Evolutionary conservation across 2,888 invertebrate species (phyloP), one percentile per base, ranked within the genome.

Genomic region (Conchocele bisecta): DNA sequence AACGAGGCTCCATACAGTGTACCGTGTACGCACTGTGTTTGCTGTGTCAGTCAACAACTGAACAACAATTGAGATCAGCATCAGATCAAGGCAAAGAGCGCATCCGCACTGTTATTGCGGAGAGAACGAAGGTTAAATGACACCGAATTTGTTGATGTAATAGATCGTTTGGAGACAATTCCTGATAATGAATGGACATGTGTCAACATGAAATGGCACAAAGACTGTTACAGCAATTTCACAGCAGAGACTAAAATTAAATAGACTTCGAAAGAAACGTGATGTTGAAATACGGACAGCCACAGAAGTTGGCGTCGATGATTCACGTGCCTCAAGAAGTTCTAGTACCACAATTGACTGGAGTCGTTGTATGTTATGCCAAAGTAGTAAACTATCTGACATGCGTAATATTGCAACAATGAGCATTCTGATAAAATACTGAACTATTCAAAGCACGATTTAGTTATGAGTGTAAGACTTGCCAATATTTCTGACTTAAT

Each of bases 361-460:
- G n/a, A 28, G 17, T 28, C 29, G 17, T 11, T 61, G 51, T 61
- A 61, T 51, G 28, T 61, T 61, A 42, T 51, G 51, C 53, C 61
- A 61, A 33, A 29, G 31, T 1, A 33, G 26, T 15, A 17, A 50
- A 22, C 15, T 17, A 11, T 4, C 29, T 29, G 17, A 41, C 20
- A 13, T 61, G 29, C 7, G n/a, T 15, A 39, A 6, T 53, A 33
- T 61, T 17, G 9, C n/a, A n/a, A n/a, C n/a, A n/a, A n/a, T n/a
- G n/a, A n/a, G n/a, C n/a, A n/a, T n/a, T n/a, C n/a, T n/a, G n/a
- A n/a, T n/a, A n/a, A n/a, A n/a, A n/a, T n/a, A n/a, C n/a, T n/a
- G n/a, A n/a, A n/a, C n/a, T n/a, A n/a, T n/a, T n/a, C 41, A n/a
- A 5, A 31, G 42, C 13, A 29, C 31, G 37, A 61, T 24, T 1